Evolutionary conservation across 2,797 vertebrate genomes (phyloP), one percentile per base, ranked within the genome.

Genomic region (Hydrophis major): DNA sequence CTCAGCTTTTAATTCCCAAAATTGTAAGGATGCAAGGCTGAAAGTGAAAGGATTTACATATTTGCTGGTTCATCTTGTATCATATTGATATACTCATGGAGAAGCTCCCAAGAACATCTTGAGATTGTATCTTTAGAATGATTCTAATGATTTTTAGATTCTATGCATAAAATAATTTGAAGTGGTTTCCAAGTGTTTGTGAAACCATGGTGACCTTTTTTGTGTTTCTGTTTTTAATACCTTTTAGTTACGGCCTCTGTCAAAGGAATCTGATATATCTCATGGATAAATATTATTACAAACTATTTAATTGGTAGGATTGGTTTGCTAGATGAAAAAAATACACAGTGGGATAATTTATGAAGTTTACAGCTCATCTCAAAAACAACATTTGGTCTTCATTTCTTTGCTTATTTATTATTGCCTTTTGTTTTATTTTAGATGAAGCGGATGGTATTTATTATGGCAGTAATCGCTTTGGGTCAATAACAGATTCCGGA

Each of bases 371-470:
- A 22, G 25, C 28, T 59, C n/a, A 86, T 56, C 7, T 93, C 55
- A 28, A 47, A 91, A 83, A n/a, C 25, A 69, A 63, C 16, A 87
- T 63, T 78, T 83, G 5, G 0, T 56, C 16, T 61, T 32, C 1
- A 16, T 78, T 93, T 12, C 42, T n/a, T 61, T 60, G 6, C 89
- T 90, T 60, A 69, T 92, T 96, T 1, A 1, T 59, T 37, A 78
- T 63, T 90, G 37, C 2, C 87, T 59, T 22, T 32, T 0, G 32
- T 87, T 94, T 92, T 95, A 94, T 93, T 83, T 8, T 88, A 98
- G 98, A 97, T 92, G 96, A 97, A 0, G 93, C 96, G 91, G 96
- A 97, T 63, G 97, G 97, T 8, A 97, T 98, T 94, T 97, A 96
- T 14, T 97, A 97, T 0, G 97, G 96, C 1, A 97, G 97, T 91